Base-by-base conservation (phyloP, 1,140 invertebrate genomes). In the Pinna nobilis region DNA sequence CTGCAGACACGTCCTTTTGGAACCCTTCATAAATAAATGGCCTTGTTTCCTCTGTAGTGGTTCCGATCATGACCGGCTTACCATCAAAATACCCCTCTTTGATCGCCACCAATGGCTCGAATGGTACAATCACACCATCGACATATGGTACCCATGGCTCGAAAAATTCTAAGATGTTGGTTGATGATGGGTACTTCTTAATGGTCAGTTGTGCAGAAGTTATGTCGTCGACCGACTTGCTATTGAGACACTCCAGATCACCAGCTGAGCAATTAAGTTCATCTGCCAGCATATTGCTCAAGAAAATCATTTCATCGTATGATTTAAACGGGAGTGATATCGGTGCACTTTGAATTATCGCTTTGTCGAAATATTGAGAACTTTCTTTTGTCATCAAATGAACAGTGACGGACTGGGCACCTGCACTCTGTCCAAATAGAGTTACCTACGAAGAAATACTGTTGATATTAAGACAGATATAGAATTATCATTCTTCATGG, bases 391-490 rank as follows among this genome's bases (percentile, higher is more conserved):
- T 65, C 51, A 76, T 78, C 60, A 82, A 20, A 66, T 83, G 81
- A 7, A 76, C 53, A 3, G 75, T 23, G 11, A 65, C 63, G 15
- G 78, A 81, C 50, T 78, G 76, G 13, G 75, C 81, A 13, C 83
- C 83, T 20, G 83, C 83, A 55, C 80, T 82, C 37, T 83, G 76
- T 13, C 83, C 83, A 60, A 78, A 83, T 39, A 84, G 25, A 11
- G 83, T 83, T 9, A 83, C 71, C 67, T 77, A 1, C 6, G 2
- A 39, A 23, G n/a, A 53, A 53, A 60, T 44, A n/a, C n/a, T n/a
- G n/a, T n/a, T 3, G 81, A 28, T 33, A 25, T n/a, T n/a, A n/a
- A n/a, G n/a, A n/a, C n/a, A n/a, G n/a, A n/a, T n/a, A n/a, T n/a
- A n/a, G n/a, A n/a, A n/a, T n/a, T n/a, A n/a, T n/a, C n/a, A n/a